Conservation (phyloP, 1,140 invertebrate species). For the Cotesia glomerata region DNA sequence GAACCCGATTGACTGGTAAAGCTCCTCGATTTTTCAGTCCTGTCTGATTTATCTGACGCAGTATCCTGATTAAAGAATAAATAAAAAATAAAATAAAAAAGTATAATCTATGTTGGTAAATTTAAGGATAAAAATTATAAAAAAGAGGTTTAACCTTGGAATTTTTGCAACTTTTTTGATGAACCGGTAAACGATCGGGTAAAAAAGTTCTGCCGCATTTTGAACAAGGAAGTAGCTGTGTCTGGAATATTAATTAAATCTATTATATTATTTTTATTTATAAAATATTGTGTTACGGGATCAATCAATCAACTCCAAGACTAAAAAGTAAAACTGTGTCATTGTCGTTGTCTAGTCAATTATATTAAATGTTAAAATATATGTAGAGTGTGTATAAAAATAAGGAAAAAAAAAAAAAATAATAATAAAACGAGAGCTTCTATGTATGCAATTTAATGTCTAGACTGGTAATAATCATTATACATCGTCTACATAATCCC, state of each 20-base stretch:
- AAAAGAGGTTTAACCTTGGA: slow-evolving; percentile 1
- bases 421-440: too few relatives aligned
- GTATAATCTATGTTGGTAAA: background rate
- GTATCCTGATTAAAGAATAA: slow-evolving; percentile 6
- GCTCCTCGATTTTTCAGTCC: slow-evolving; percentile 7
- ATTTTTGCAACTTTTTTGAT: slow-evolving; percentile 68
- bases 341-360: slow-evolving; percentile 20
- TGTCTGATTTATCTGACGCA: slow-evolving; percentile 13
- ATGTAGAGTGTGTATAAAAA: too few relatives aligned
- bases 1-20: slow-evolving; percentile 16
- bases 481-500: too few relatives aligned
- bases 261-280: too few relatives aligned
- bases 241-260: slow-evolving; percentile 49
- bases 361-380: too few relatives aligned
- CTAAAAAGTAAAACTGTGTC: too few relatives aligned
- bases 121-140: background rate
- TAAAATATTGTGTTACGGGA: background rate
- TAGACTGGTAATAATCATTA: too few relatives aligned
- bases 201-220: slow-evolving; percentile 71
- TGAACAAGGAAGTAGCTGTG: slow-evolving; percentile 68
- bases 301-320: slow-evolving; percentile 9
- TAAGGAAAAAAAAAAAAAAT: too few relatives aligned
- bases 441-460: too few relatives aligned
- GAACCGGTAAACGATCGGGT: slow-evolving; percentile 69
- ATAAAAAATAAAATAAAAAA: background rate